Percentiles rank a stretch among this genome's conserved stretches.
Evolutionary conservation across 2,113 vertebrate species (phyloP).

Genomic region (Tetrax tetrax): DNA sequence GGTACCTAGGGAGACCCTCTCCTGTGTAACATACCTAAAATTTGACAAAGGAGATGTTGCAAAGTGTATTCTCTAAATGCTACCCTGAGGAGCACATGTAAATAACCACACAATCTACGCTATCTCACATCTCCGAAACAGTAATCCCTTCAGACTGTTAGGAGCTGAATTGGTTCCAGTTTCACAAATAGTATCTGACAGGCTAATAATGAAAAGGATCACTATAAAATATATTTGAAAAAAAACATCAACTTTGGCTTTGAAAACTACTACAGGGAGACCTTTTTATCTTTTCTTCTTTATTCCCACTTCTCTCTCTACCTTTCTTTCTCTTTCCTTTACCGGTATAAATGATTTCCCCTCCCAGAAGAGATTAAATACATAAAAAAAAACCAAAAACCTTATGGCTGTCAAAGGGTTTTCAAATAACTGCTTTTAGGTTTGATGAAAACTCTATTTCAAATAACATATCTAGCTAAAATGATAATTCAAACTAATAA

Average conservation of each 20-base stretch:
- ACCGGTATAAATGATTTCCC: not conserved
- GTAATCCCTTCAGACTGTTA: not conserved
- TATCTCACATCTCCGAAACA: not conserved
- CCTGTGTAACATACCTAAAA: not conserved
- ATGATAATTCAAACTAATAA: not conserved
- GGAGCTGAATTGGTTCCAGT: not conserved
- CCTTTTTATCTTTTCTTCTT: not conserved
- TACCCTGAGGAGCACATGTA: not conserved
- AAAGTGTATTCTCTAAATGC: not conserved
- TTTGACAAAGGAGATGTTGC: not conserved
- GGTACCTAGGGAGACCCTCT: not conserved
- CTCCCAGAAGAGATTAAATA: not conserved
- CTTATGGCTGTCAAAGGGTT: not conserved
- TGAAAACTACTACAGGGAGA: not conserved
- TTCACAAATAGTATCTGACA: not conserved
- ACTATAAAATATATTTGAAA: not conserved
- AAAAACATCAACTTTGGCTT: not conserved
- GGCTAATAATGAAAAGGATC: not conserved
- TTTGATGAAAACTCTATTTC: not conserved
- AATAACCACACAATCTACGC: not conserved
- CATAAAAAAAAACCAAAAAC: not conserved
- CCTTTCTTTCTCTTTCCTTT: not conserved
- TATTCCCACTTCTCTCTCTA: not conserved
- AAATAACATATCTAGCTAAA: not conserved
- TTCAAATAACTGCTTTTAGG: not conserved